Evolutionary conservation across 2,888 invertebrate genomes (phyloP).

Genomic region (Aleiodes alternator): DNA sequence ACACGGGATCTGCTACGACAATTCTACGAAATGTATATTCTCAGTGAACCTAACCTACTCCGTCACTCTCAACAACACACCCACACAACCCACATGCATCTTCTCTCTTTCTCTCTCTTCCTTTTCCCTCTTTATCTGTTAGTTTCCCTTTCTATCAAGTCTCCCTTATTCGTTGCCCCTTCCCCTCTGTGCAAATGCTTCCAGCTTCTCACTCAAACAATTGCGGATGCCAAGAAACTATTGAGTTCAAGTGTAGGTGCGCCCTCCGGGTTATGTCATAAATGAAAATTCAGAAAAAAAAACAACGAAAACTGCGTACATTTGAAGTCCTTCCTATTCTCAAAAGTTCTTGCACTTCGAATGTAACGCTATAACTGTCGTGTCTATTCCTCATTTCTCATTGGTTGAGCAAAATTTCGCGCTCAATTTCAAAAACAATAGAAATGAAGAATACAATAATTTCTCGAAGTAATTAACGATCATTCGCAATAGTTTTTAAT

Average conservation of each 20-base stretch:
- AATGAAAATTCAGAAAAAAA: no score
- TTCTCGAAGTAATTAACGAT: no score
- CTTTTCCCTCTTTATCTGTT: neutral
- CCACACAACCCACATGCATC: neutral
- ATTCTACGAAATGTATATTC: slow-evolving; percentile 43
- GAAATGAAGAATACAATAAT: no score
- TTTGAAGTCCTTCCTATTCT: no score
- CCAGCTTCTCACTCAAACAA: neutral
- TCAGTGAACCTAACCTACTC: slow-evolving; percentile 36
- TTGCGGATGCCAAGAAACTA: slow-evolving; percentile 13
- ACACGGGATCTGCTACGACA: slow-evolving; percentile 36
- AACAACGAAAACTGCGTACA: no score
- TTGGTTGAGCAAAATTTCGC: no score
- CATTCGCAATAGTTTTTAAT: no score
- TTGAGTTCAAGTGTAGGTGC: slow-evolving; percentile 19
- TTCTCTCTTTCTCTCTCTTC: neutral
- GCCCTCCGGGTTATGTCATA: neutral
- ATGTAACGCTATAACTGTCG: no score
- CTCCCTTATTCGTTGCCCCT: neutral
- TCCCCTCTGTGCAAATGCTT: neutral
- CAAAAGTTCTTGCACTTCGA: no score
- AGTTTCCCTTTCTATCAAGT: neutral
- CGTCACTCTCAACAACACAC: neutral
- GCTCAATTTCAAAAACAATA: no score
- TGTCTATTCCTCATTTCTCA: no score